Evolutionary conservation across 2,797 vertebrate species (phyloP).

Genomic region (Falco peregrinus): DNA sequence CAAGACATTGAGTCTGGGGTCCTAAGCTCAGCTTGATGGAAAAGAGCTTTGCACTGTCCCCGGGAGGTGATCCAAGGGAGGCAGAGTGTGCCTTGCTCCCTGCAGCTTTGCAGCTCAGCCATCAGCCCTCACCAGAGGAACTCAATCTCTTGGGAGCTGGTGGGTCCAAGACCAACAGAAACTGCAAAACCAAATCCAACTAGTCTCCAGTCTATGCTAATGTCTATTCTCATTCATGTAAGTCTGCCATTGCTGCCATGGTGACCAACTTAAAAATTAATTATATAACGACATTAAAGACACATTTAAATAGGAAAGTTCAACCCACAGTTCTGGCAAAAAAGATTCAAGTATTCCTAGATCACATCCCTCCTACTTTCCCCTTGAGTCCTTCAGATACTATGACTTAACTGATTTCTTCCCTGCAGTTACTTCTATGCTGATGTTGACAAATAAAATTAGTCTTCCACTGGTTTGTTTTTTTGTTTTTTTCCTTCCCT

Average conservation of each 20-base stretch:
- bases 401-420: not conserved
- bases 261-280: constrained; percentile 17
- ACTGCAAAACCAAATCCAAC: not conserved
- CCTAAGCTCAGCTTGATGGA: not conserved
- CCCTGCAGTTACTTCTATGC: not conserved
- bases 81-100: not conserved
- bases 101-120: not conserved
- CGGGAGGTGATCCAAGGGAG: accelerated
- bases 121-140: not conserved
- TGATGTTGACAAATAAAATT: not conserved
- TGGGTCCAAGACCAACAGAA: not conserved
- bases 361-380: not conserved
- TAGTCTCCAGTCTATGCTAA: not conserved
- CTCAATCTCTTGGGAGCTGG: not conserved
- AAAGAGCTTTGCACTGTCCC: not conserved
- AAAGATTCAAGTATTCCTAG: not conserved
- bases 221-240: constrained; percentile 29
- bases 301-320: not conserved
- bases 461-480: not conserved
- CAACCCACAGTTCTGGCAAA: constrained; percentile 5
- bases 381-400: not conserved
- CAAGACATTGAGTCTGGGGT: not conserved
- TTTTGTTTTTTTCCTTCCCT: not conserved
- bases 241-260: constrained; percentile 46
- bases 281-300: constrained; percentile 9